Conservation (phyloP, 1,140 invertebrate species). For the Zelostemma sp. region DNA sequence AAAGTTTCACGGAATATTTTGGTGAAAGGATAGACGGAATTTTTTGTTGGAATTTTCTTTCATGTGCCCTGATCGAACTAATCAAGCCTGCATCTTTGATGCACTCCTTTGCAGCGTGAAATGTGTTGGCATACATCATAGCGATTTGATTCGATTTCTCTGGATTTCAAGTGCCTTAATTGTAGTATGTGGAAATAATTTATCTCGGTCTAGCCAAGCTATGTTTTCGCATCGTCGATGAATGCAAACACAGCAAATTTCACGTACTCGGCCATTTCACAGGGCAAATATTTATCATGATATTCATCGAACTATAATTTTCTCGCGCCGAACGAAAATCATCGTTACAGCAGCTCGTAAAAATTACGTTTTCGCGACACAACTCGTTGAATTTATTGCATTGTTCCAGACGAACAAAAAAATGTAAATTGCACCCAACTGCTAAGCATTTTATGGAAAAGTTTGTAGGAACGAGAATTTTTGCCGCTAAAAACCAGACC, state of each 20-base stretch:
- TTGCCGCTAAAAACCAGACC: not conserved
- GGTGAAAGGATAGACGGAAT: not conserved
- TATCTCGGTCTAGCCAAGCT: not conserved
- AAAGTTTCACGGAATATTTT: too few species aligned
- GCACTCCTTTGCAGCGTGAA: not conserved
- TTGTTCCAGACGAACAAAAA: not conserved
- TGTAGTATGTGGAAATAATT: not conserved
- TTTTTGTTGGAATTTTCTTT: not conserved
- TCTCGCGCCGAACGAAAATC: not conserved
- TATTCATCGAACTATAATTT: not conserved
- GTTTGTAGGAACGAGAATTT: not conserved
- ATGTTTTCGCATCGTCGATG: not conserved
- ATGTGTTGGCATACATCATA: not conserved
- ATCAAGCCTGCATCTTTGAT: not conserved
- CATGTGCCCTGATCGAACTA: not conserved
- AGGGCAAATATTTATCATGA: not conserved
- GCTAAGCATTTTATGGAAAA: not conserved
- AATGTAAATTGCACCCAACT: not conserved
- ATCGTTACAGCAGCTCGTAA: not conserved
- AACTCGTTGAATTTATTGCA: not conserved
- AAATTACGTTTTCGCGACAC: not conserved
- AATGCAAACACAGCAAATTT: slow-evolving; percentile 2
- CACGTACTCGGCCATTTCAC: not conserved
- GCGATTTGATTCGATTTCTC: not conserved
- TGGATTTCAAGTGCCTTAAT: not conserved